These are phyloP conservation scores for Pollachius pollachius DNA, from an alignment of 2,113 vertebrate genomes.

Conservation along the genomic window DNA sequence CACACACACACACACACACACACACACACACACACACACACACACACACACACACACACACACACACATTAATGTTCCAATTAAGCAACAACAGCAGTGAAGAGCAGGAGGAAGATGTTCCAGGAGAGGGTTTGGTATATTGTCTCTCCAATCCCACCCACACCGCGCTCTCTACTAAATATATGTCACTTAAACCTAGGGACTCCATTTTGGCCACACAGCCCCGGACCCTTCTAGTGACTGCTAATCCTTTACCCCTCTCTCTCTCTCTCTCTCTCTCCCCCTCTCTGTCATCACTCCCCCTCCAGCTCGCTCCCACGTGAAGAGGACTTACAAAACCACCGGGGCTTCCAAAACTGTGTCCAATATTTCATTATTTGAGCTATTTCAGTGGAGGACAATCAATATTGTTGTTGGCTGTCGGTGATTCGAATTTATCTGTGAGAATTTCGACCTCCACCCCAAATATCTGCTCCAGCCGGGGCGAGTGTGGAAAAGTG, in stretches of 20 bases:
- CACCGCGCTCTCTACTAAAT: constrained; percentile 46
- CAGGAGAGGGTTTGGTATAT: constrained; percentile 1
- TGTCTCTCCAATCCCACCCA: constrained; percentile 58
- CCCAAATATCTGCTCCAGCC: constrained; percentile 27
- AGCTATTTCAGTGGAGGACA: constrained; percentile 59
- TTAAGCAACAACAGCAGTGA: constrained; percentile 48
- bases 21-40: constrained; percentile 18
- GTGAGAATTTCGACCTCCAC: constrained; percentile 42
- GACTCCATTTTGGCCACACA: constrained; percentile 60
- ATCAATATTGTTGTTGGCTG: constrained; percentile 73
- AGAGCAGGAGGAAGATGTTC: constrained; percentile 28
- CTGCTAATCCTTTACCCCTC: constrained; percentile 46
- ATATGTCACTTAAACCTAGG: constrained; percentile 66
- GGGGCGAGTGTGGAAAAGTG: constrained; percentile 36
- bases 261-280: background rate
- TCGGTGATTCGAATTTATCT: constrained; percentile 59
- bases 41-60: constrained; percentile 14
- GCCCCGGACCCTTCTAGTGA: constrained; percentile 50
- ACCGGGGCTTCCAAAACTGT: constrained; percentile 50
- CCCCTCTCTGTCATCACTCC: constrained; percentile 50
- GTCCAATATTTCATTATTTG: constrained; percentile 65
- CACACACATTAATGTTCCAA: constrained; percentile 37
- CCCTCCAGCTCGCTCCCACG: constrained; percentile 57
- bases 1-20: constrained; percentile 12
- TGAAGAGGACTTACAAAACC: constrained; percentile 36